Evolutionary conservation across 2,888 invertebrate species (phyloP), one percentile per base, ranked within the genome.

Genomic region (Drosophila mimica): DNA sequence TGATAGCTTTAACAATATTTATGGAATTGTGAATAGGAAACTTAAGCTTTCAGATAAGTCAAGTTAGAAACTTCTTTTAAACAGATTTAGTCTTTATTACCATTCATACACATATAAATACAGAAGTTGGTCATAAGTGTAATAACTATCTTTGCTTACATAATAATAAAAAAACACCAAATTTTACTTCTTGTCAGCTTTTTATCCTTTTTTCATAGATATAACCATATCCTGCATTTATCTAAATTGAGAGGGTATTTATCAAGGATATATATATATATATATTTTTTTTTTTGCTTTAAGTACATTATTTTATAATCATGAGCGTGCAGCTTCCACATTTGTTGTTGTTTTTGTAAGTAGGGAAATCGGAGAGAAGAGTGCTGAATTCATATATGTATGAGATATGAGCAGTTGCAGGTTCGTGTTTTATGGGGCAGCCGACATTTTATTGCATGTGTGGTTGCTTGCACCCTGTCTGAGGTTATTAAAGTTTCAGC

Each of bases 401-500:
- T 54, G 57, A 61, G 49, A 53, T 11, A 57, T 40, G 53, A 33
- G 60, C 48, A 46, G 66, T 60, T 68, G 58, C 70, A 57, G 68
- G 62, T 78, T 66, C 40, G 34, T 56, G 25, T 76, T 86, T 88
- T 86, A 86, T 88, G 83, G 81, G 87, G 72, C 67, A 81, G 62
- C 75, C 74, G 75, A 72, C 77, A 66, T 88, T 88, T 84, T 86
- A 88, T 84, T 84, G 87, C 81, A 78, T 83, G 75, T 83, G 74
- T 77, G 80, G 70, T 70, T 83, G 86, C 59, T 69, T 74, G 77
- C 70, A 58, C 74, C 53, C 70, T 70, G 85, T 84, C 77, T 86
- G 86, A 70, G 86, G 83, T 80, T 88, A 83, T 83, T 88, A 83
- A 83, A 88, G 83, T 83, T 88, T 86, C 86, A 88, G 68, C 59